Percentiles rank a stretch among this genome's conserved stretches.
These are phyloP conservation scores for Myotis lucifugus DNA, from an alignment of 2,113 vertebrate species.

Conservation along the genomic window DNA sequence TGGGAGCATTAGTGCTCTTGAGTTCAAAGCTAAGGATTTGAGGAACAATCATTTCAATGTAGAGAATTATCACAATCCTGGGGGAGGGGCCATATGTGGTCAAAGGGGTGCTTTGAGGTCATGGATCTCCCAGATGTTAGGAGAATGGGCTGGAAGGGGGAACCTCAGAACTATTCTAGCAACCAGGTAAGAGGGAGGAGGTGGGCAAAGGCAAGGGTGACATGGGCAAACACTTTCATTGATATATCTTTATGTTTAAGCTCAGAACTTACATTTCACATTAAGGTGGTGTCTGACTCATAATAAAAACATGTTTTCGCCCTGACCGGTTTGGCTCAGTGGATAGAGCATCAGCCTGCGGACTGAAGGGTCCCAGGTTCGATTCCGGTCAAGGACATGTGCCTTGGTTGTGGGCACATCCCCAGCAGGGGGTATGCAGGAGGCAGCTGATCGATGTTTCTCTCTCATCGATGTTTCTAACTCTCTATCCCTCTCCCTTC, in stretches of 20 bases:
- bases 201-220: fast-evolving
- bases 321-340: too few relatives aligned
- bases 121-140: not conserved
- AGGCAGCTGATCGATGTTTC: too few relatives aligned
- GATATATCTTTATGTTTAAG: not conserved
- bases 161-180: fast-evolving
- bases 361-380: too few relatives aligned
- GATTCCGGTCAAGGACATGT: too few relatives aligned
- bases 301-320: not conserved
- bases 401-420: too few relatives aligned
- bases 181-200: too few relatives aligned
- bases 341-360: too few relatives aligned
- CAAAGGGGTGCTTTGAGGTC: not conserved
- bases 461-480: too few relatives aligned
- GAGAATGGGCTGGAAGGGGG: not conserved
- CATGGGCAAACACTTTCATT: not conserved
- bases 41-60: not conserved
- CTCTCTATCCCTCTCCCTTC: too few relatives aligned
- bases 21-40: too few relatives aligned
- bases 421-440: too few relatives aligned
- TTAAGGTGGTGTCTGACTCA: not conserved
- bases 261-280: not conserved
- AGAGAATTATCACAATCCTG: too few relatives aligned
- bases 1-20: not conserved
- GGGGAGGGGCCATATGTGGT: fast-evolving